Conservation (phyloP, 2,888 invertebrate species). For the Microctonus hyperodae region DNA sequence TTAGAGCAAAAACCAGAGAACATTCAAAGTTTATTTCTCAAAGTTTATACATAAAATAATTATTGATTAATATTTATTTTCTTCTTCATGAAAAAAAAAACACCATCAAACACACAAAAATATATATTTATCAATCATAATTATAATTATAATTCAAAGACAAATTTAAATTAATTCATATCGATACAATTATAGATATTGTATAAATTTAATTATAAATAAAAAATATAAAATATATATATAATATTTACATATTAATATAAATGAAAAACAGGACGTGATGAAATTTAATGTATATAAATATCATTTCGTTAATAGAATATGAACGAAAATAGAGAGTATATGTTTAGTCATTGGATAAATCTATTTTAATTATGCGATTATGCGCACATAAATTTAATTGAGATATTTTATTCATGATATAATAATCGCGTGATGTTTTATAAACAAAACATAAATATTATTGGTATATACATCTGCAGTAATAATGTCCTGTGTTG, state of each 20-base stretch:
- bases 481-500: too few species aligned
- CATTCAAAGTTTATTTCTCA: conserved; percentile 20
- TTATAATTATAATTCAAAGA: too few species aligned
- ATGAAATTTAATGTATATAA: not conserved
- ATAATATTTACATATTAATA: too few species aligned
- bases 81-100: not conserved
- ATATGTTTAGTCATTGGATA: too few species aligned
- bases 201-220: too few species aligned
- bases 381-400: not conserved
- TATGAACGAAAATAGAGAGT: too few species aligned
- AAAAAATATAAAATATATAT: too few species aligned
- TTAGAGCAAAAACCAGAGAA: conserved; percentile 13
- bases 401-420: not conserved
- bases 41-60: not conserved
- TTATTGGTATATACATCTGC: too few species aligned
- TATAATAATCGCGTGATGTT: not conserved
- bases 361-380: not conserved
- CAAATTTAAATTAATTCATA: too few species aligned
- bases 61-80: conserved; percentile 1
- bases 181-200: too few species aligned
- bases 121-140: too few species aligned
- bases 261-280: not conserved
- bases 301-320: not conserved
- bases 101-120: too few species aligned
- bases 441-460: not conserved